Evolutionary conservation across 2,797 vertebrate species (phyloP).

Genomic region (Clarias laeviceps): DNA sequence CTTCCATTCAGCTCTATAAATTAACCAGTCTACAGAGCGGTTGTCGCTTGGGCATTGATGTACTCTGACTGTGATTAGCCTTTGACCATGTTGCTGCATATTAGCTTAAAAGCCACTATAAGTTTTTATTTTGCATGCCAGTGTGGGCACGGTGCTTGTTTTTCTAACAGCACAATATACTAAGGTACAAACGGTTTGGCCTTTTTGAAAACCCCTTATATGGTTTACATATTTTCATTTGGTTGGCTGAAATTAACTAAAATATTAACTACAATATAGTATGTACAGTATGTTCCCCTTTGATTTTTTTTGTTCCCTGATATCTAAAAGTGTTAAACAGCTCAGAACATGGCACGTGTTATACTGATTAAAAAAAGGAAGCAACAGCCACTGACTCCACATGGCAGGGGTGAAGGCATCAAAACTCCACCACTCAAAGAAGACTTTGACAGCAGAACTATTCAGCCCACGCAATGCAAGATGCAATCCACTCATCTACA

Average conservation of each 20-base stretch:
- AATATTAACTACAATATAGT: not conserved
- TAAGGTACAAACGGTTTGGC: constrained; percentile 7
- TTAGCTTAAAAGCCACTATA: constrained; percentile 55
- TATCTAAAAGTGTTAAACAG: not conserved
- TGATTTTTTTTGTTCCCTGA: too few relatives aligned
- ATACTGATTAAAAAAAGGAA: not conserved
- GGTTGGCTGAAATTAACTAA: not conserved
- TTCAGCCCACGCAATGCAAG: not conserved
- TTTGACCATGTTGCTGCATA: constrained; percentile 58
- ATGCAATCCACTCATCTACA: not conserved
- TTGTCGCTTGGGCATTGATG: constrained; percentile 51
- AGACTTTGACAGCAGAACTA: not conserved
- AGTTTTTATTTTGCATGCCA: constrained; percentile 47
- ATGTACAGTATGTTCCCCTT: too few relatives aligned
- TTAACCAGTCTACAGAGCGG: constrained; percentile 49
- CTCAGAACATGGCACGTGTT: not conserved
- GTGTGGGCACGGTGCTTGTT: constrained; percentile 31
- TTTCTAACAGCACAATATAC: not conserved
- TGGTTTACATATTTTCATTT: not conserved
- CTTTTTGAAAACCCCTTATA: not conserved
- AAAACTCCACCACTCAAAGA: not conserved
- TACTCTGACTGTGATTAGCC: constrained; percentile 58
- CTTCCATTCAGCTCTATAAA: constrained; percentile 54
- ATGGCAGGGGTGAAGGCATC: not conserved
- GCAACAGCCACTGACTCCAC: not conserved